Conservation (phyloP, 2,113 vertebrate species). For the Macaca mulatta region DNA sequence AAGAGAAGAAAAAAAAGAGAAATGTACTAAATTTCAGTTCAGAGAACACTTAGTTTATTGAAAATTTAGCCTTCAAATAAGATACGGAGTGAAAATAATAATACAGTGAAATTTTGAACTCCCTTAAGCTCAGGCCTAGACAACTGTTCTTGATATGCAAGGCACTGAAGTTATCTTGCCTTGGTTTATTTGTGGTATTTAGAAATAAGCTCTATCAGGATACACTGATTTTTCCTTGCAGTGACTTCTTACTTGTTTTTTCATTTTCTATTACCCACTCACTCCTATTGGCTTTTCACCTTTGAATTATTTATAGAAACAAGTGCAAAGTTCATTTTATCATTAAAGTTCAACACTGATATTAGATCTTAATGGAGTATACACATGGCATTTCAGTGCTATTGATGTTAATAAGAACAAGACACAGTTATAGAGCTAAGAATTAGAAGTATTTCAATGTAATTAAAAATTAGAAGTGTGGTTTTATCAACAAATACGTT, state of each 20-base stretch:
- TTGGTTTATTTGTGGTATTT: neutral
- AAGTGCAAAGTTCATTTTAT: neutral
- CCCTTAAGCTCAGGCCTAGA: neutral
- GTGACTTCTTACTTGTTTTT: neutral
- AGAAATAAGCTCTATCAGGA: neutral
- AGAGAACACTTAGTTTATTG: neutral
- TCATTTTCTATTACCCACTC: neutral
- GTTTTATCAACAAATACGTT: neutral
- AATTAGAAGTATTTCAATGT: neutral
- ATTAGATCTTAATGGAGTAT: constrained; percentile 1
- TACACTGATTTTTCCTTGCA: neutral
- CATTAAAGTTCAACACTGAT: neutral
- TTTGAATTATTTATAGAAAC: neutral
- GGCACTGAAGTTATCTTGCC: neutral
- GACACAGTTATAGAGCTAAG: constrained; percentile 42
- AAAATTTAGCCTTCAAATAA: neutral
- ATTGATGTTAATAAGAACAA: constrained; percentile 23
- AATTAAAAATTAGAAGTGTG: neutral
- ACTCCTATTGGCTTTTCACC: neutral
- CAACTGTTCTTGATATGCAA: neutral
- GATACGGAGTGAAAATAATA: neutral
- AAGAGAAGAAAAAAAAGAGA: neutral
- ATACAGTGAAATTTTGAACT: neutral
- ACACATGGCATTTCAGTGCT: constrained; percentile 48
- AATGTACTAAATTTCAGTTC: neutral